Percentiles rank a stretch among this genome's conserved stretches.
Conservation (phyloP, 2,888 invertebrate genomes). For the Microctonus aethiopoides region DNA sequence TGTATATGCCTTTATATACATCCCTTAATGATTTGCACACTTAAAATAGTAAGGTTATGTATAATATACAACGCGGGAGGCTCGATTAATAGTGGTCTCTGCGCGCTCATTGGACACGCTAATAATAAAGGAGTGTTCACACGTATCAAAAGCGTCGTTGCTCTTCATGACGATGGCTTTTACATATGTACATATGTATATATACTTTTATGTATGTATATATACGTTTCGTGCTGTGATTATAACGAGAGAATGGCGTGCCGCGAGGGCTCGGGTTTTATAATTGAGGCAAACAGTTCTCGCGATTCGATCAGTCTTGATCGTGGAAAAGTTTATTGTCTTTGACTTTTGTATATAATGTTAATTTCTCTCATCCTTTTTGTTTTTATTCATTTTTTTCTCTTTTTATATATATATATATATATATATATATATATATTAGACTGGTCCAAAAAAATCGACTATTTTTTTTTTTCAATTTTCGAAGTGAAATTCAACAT, state of each 20-base stretch:
- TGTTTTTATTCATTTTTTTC: too few species aligned
- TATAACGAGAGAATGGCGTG: slow-evolving; percentile 67
- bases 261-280: slow-evolving; percentile 45
- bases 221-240: slow-evolving; percentile 36
- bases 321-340: slow-evolving; percentile 44
- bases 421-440: not conserved
- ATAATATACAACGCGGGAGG: slow-evolving; percentile 49
- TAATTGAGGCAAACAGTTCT: slow-evolving; percentile 61
- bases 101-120: slow-evolving; percentile 66
- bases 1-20: too few species aligned
- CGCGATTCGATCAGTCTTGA: slow-evolving; percentile 65
- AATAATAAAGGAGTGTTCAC: slow-evolving; percentile 67
- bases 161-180: slow-evolving; percentile 11
- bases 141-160: slow-evolving; percentile 57
- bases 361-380: slow-evolving; percentile 3
- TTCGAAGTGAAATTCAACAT: too few species aligned
- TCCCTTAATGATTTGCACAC: slow-evolving; percentile 26
- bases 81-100: slow-evolving; percentile 64
- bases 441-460: too few species aligned
- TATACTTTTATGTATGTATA: not conserved
- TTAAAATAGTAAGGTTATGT: slow-evolving; percentile 24
- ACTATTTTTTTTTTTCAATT: too few species aligned
- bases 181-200: not conserved
- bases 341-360: slow-evolving; percentile 10
- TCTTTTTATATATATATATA: too few species aligned